Evolutionary conservation across 2,113 vertebrate genomes (phyloP).

Genomic region (Gnathonemus longibarbis): DNA sequence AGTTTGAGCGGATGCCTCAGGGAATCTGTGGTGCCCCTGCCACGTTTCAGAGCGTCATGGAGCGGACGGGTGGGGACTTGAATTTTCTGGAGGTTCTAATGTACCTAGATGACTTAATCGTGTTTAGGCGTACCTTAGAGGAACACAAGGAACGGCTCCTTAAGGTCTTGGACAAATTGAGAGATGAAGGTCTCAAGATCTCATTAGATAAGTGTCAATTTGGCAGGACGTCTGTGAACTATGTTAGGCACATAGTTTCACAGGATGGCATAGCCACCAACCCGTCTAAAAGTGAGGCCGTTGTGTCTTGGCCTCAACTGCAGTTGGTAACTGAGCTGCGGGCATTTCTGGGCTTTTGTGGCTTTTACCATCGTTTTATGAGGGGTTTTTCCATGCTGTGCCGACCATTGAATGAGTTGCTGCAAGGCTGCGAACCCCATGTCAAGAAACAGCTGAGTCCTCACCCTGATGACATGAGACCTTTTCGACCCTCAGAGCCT

Average conservation of each 20-base stretch:
- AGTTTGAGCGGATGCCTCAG: neutral
- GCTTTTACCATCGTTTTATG: neutral
- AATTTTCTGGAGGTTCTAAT: neutral
- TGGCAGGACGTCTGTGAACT: neutral
- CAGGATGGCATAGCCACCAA: neutral
- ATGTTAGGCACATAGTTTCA: neutral
- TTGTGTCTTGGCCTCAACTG: neutral
- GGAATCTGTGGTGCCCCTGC: constrained; percentile 26
- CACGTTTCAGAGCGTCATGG: neutral
- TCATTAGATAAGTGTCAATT: neutral
- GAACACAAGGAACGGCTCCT: neutral
- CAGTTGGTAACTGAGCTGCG: neutral
- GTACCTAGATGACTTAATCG: neutral
- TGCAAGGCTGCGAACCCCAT: neutral
- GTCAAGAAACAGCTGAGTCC: too few relatives aligned
- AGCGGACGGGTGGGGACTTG: neutral
- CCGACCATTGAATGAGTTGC: neutral
- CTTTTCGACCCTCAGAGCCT: neutral
- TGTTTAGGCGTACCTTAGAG: neutral
- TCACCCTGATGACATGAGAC: too few relatives aligned
- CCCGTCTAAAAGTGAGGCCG: neutral
- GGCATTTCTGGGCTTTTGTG: neutral
- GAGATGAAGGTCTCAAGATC: neutral
- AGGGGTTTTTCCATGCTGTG: neutral
- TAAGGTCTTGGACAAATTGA: neutral